Evolutionary conservation across 2,797 vertebrate species (phyloP).

Genomic region (Leptatherina wallacei): DNA sequence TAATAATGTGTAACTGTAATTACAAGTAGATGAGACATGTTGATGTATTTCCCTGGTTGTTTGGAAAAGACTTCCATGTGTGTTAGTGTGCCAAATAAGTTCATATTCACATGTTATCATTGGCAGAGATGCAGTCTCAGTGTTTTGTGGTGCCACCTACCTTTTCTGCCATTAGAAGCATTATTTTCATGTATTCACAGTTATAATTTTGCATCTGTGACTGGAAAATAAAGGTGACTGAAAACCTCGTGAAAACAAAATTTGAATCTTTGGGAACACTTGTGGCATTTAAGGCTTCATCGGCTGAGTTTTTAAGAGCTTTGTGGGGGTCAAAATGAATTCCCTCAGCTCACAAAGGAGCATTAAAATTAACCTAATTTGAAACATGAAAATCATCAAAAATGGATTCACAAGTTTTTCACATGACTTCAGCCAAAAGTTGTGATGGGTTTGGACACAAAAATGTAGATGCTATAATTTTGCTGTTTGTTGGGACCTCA

Average conservation of each 20-base stretch:
- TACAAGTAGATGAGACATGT: constrained; percentile 11
- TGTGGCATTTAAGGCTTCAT: neutral
- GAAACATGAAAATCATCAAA: constrained; percentile 1
- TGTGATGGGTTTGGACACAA: constrained; percentile 13
- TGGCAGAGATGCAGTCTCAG: neutral
- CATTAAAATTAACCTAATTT: neutral
- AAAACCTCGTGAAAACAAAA: constrained; percentile 14
- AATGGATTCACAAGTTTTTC: constrained; percentile 25
- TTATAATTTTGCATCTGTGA: constrained; percentile 19
- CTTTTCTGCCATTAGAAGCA: neutral
- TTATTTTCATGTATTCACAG: neutral
- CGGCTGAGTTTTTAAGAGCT: neutral
- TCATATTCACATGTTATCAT: neutral
- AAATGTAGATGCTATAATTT: constrained; percentile 1
- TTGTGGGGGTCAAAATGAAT: constrained; percentile 5
- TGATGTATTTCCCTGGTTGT: constrained; percentile 11
- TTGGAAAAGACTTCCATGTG: neutral
- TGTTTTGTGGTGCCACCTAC: neutral
- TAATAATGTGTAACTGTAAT: neutral
- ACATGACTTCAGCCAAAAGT: neutral
- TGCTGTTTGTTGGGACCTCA: neutral
- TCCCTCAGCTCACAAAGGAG: neutral
- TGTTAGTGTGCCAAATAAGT: neutral
- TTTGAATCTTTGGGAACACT: neutral
- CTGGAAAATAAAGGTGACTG: constrained; percentile 12